phyloP scores from a whole-genome alignment of 2,888 invertebrate genomes.

The Leptinotarsa peninsularis region DNA sequence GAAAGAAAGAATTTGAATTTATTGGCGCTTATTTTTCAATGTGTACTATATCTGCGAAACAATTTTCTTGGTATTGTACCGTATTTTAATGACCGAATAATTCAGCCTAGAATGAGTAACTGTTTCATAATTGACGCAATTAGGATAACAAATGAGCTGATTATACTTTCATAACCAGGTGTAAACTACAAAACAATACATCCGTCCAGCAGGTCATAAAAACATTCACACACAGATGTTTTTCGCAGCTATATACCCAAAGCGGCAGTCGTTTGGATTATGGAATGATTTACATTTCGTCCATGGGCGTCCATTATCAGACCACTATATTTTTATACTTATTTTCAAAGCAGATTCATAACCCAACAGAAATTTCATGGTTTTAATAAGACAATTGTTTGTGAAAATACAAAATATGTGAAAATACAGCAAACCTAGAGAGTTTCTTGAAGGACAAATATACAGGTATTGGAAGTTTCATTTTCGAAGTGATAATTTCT shows the following conservation, averaged over 20 bases:
- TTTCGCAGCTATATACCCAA: conserved; percentile 40
- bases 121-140: conserved; percentile 10
- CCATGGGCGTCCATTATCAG: conserved; percentile 15
- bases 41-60: too few species aligned
- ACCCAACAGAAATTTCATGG: too few species aligned
- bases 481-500: too few species aligned
- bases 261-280: conserved; percentile 43
- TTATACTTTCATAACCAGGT: conserved; percentile 45
- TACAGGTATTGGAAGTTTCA: too few species aligned
- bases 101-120: conserved; percentile 6
- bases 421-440: too few species aligned
- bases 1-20: too few species aligned
- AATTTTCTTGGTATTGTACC: not conserved
- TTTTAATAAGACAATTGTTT: too few species aligned
- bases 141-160: conserved; percentile 26
- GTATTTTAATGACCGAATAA: not conserved
- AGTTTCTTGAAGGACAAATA: too few species aligned
- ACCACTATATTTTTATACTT: not conserved
- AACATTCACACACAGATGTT: conserved; percentile 49
- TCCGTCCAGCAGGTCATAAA: conserved; percentile 36
- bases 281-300: conserved; percentile 19
- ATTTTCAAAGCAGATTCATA: too few species aligned
- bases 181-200: conserved; percentile 45
- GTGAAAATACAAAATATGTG: too few species aligned
- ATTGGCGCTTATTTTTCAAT: too few species aligned